Evolutionary conservation across 2,797 vertebrate species (phyloP).

Genomic region (Scleropages formosus): DNA sequence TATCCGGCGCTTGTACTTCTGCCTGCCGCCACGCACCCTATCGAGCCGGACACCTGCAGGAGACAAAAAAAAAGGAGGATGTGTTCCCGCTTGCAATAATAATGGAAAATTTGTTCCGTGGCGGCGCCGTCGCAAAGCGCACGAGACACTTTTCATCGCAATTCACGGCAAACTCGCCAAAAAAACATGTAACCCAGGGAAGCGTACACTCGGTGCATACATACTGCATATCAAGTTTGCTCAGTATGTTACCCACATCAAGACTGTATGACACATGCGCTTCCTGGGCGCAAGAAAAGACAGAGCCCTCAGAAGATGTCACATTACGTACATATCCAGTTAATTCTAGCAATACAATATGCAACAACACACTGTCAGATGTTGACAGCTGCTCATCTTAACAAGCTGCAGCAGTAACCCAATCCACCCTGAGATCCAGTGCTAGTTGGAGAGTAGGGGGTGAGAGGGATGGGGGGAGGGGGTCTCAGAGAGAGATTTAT

Average conservation of each 20-base stretch:
- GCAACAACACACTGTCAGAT: slow-evolving; percentile 37
- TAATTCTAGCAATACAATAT: slow-evolving; percentile 56
- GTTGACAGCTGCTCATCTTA: slow-evolving; percentile 58
- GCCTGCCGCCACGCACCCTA: slow-evolving; percentile 91
- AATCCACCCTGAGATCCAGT: slow-evolving; percentile 49
- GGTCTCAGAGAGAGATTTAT: slow-evolving; percentile 43
- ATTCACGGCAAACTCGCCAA: too few species aligned
- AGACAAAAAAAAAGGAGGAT: slow-evolving; percentile 38
- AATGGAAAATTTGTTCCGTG: neutral
- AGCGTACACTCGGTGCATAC: neutral
- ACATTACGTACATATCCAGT: slow-evolving; percentile 38
- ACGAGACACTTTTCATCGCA: too few species aligned
- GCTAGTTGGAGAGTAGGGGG: slow-evolving; percentile 36
- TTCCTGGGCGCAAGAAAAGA: slow-evolving; percentile 27
- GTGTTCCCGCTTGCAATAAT: too few species aligned
- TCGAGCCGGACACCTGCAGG: slow-evolving; percentile 87
- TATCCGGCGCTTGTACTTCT: slow-evolving; percentile 97
- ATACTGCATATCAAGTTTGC: too few species aligned
- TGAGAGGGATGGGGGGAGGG: slow-evolving; percentile 6
- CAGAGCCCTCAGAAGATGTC: slow-evolving; percentile 41
- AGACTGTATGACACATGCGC: neutral
- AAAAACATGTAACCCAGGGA: slow-evolving; percentile 16
- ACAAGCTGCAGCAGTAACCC: slow-evolving; percentile 55
- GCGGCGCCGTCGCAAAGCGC: neutral
- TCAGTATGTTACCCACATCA: neutral